Evolutionary conservation across 2,113 vertebrate genomes (phyloP).

Genomic region (Cygnus buccinator): DNA sequence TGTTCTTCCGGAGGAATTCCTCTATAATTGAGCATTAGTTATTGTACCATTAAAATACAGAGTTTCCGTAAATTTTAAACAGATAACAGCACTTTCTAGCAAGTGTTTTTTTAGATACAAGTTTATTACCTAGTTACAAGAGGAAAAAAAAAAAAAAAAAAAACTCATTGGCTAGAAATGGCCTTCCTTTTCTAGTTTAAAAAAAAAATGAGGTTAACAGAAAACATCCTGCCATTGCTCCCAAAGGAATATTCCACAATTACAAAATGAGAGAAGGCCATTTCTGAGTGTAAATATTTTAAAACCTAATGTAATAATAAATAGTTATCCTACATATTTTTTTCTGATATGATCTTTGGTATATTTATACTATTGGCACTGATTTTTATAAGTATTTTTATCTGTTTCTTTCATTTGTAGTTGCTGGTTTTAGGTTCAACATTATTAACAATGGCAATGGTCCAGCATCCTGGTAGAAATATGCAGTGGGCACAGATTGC

Average conservation of each 20-base stretch:
- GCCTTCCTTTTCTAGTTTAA: constrained; percentile 69
- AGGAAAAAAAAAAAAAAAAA: not conserved
- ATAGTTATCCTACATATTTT: not conserved
- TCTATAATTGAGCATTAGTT: constrained; percentile 75
- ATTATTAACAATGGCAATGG: constrained; percentile 37
- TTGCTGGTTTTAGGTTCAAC: constrained; percentile 25
- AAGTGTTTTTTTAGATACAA: constrained; percentile 76
- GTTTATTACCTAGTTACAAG: constrained; percentile 71
- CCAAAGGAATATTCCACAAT: constrained; percentile 50
- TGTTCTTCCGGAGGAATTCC: constrained; percentile 76
- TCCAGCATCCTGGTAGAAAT: constrained; percentile 15
- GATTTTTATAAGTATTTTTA: constrained; percentile 26
- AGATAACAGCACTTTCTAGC: constrained; percentile 78
- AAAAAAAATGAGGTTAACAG: constrained; percentile 54
- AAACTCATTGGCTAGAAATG: constrained; percentile 49
- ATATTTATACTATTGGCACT: constrained; percentile 23
- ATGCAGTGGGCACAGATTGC: constrained; percentile 53
- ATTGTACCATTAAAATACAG: constrained; percentile 73
- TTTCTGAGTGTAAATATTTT: constrained; percentile 46
- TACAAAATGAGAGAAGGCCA: constrained; percentile 27
- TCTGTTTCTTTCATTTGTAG: constrained; percentile 41
- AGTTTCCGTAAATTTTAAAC: constrained; percentile 76
- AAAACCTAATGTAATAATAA: constrained; percentile 36
- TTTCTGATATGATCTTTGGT: not conserved
- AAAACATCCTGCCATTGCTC: constrained; percentile 74